phyloP scores from a whole-genome alignment of 2,888 invertebrate species.

The Dione vanillae region DNA sequence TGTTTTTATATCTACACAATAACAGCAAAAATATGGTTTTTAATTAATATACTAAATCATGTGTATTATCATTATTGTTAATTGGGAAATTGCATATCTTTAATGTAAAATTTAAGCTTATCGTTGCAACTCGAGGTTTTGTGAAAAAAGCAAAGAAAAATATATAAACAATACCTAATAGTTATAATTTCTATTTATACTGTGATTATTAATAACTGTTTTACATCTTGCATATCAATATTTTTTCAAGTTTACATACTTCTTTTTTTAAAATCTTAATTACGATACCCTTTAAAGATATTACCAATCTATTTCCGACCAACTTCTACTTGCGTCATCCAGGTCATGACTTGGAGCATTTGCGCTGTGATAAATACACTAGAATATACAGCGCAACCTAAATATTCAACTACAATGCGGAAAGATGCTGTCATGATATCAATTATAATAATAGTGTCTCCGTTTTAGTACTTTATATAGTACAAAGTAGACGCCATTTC shows the following conservation, averaged over 20 bases:
- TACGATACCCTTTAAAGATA: constrained; percentile 18
- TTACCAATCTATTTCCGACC: constrained; percentile 31
- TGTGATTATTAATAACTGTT: no score
- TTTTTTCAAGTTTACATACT: no score
- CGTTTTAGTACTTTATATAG: background rate
- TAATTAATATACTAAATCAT: constrained; percentile 10
- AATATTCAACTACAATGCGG: constrained; percentile 31
- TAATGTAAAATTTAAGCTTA: background rate
- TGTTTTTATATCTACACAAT: constrained; percentile 38
- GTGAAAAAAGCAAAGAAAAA: no score
- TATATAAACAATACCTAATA: no score
- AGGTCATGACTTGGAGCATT: constrained; percentile 37
- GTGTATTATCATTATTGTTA: constrained; percentile 9
- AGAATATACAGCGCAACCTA: constrained; percentile 30
- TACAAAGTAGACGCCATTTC: background rate
- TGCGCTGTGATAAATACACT: constrained; percentile 32
- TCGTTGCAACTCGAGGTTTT: background rate
- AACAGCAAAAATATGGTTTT: constrained; percentile 28
- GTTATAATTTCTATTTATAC: background rate
- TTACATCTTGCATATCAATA: no score
- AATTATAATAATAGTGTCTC: background rate
- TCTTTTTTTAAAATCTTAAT: constrained; percentile 9
- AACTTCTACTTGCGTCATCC: constrained; percentile 34
- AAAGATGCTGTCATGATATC: constrained; percentile 13
- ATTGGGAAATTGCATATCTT: background rate